Evolutionary conservation across 2,113 vertebrate species (phyloP).

Genomic region (Peromyscus californicus): DNA sequence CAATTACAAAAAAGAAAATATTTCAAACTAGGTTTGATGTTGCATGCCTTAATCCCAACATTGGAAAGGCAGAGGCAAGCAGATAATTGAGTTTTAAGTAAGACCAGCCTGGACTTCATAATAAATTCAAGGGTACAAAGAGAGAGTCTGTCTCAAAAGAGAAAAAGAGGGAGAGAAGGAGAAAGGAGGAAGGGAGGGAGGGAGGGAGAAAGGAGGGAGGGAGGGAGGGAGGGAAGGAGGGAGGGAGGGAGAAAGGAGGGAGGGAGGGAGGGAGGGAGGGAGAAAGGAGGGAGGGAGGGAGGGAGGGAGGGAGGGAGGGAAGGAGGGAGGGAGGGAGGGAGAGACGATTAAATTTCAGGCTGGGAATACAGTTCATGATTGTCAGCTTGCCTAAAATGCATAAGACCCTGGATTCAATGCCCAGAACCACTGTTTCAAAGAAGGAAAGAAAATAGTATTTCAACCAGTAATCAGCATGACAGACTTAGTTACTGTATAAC

Average conservation of each 20-base stretch:
- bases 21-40: not conserved
- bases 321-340: rapidly evolving
- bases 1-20: not conserved
- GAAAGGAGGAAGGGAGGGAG: too few species aligned
- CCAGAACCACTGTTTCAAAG: not conserved
- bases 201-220: too few species aligned
- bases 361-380: not conserved
- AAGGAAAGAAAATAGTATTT: not conserved
- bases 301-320: too few species aligned
- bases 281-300: too few species aligned
- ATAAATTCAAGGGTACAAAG: not conserved
- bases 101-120: not conserved
- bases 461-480: not conserved
- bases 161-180: not conserved
- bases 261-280: too few species aligned
- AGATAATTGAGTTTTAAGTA: not conserved
- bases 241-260: too few species aligned
- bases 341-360: not conserved
- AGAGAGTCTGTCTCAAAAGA: not conserved
- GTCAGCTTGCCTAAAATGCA: not conserved
- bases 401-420: not conserved
- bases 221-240: too few species aligned
- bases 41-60: not conserved
- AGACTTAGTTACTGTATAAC: constrained; percentile 3
- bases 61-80: not conserved